Conservation (phyloP, 1,140 invertebrate genomes). For the Oedothorax gibbosus region DNA sequence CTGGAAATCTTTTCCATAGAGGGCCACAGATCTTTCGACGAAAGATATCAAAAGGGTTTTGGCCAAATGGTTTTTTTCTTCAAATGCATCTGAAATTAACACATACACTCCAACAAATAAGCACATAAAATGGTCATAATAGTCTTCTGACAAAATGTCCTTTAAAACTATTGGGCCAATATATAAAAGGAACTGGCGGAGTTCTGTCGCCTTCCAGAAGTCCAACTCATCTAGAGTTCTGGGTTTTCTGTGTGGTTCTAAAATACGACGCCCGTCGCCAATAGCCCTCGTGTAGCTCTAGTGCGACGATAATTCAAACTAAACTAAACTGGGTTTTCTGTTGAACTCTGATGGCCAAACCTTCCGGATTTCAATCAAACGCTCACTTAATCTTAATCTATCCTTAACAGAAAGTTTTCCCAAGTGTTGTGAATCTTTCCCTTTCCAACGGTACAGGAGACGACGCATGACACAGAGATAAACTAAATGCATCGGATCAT, state of each 20-base stretch:
- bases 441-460: too few species aligned
- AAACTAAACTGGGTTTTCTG: not conserved
- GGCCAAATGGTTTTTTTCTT: too few species aligned
- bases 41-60: too few species aligned
- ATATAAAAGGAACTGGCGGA: not conserved
- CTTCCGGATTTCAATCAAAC: not conserved
- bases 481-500: not conserved
- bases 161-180: conserved; percentile 7
- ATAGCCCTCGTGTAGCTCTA: too few species aligned
- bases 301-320: too few species aligned
- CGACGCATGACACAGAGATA: not conserved
- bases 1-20: too few species aligned
- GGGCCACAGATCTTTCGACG: too few species aligned
- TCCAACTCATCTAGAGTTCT: not conserved
- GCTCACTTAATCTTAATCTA: not conserved
- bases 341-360: not conserved
- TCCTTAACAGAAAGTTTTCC: not conserved
- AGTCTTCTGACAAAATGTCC: not conserved
- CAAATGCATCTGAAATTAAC: too few species aligned
- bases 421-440: not conserved
- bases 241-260: not conserved
- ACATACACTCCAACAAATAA: not conserved
- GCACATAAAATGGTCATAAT: not conserved
- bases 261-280: too few species aligned
- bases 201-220: not conserved